Percentiles rank a stretch among this genome's conserved stretches.
phyloP scores from a whole-genome alignment of 2,888 invertebrate species.

The Xylocampa areola region DNA sequence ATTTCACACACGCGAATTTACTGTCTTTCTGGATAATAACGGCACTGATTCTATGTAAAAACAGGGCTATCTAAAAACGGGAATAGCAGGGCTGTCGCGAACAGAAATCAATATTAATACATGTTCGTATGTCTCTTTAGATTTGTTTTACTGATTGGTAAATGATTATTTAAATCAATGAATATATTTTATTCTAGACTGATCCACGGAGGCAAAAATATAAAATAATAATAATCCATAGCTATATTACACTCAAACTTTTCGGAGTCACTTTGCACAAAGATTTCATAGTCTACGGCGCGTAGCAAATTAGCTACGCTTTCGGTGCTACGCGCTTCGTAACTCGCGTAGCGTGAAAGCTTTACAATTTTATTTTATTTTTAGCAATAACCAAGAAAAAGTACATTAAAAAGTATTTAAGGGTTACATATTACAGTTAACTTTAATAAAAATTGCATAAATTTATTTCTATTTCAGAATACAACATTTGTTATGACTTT shows the following conservation, averaged over 20 bases:
- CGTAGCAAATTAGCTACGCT: slow-evolving; percentile 66
- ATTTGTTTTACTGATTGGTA: too few relatives aligned
- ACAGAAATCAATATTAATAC: too few relatives aligned
- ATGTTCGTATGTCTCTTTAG: too few relatives aligned
- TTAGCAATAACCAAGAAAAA: slow-evolving; percentile 2
- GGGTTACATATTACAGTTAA: not conserved
- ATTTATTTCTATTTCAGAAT: not conserved
- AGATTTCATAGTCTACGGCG: slow-evolving; percentile 65
- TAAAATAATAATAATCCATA: not conserved
- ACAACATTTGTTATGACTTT: not conserved
- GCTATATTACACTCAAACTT: slow-evolving; percentile 22
- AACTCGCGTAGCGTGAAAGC: slow-evolving; percentile 38
- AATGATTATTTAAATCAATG: too few relatives aligned
- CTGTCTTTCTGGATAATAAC: too few relatives aligned
- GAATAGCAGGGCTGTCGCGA: too few relatives aligned
- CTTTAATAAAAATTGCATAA: not conserved
- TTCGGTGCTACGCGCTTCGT: slow-evolving; percentile 58
- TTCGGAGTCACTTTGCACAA: slow-evolving; percentile 23
- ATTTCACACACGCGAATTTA: too few relatives aligned
- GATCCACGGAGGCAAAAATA: not conserved
- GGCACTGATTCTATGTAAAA: too few relatives aligned
- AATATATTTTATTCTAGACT: not conserved
- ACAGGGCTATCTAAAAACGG: too few relatives aligned
- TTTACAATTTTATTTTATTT: slow-evolving; percentile 18
- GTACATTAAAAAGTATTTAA: not conserved